Conservation (phyloP, 1,140 invertebrate species). For the Nephila pilipes region DNA sequence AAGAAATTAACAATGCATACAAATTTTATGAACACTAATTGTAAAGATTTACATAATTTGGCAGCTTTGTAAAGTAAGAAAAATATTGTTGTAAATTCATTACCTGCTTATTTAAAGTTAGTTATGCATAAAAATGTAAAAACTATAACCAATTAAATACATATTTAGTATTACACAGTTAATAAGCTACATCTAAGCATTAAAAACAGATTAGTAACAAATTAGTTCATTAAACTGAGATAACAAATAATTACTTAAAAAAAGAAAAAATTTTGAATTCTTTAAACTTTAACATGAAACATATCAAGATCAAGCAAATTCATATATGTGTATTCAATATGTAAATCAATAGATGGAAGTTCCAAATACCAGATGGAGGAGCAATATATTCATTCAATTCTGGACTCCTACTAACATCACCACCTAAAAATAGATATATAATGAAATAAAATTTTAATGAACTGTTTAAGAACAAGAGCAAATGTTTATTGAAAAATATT, state of each 20-base stretch:
- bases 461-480: too few species aligned
- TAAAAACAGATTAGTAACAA: not conserved
- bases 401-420: slow-evolving; percentile 64
- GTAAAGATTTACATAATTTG: not conserved
- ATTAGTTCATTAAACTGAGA: too few species aligned
- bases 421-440: slow-evolving; percentile 21
- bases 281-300: not conserved
- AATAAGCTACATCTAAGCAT: not conserved
- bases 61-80: not conserved
- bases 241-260: too few species aligned
- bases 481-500: too few species aligned
- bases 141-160: not conserved
- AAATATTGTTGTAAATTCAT: too few species aligned
- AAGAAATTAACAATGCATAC: not conserved
- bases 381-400: slow-evolving; percentile 66
- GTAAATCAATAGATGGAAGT: not conserved
- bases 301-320: not conserved
- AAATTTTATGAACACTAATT: too few species aligned
- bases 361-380: slow-evolving; percentile 46
- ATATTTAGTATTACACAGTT: not conserved
- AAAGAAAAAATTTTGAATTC: too few species aligned
- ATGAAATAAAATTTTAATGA: too few species aligned
- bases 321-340: not conserved
- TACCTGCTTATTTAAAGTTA: too few species aligned
- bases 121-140: too few species aligned